Conservation (phyloP, 2,797 vertebrate genomes). For the Urosaurus nigricauda region DNA sequence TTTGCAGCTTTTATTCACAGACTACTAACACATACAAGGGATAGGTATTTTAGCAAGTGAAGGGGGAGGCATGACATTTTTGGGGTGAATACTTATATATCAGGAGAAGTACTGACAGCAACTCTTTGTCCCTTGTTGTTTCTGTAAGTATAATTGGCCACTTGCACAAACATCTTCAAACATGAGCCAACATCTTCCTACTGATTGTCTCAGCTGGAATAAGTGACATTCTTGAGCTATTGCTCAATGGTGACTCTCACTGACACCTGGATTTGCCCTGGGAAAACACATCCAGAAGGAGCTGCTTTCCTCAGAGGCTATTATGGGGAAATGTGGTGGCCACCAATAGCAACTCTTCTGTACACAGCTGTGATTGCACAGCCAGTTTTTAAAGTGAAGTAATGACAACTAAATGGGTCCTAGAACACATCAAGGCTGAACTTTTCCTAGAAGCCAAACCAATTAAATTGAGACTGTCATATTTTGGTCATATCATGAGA, state of each 20-base stretch:
- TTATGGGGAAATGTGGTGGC: background rate
- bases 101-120: background rate
- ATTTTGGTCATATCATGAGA: too few species aligned
- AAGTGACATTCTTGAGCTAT: background rate
- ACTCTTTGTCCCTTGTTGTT: background rate
- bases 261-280: background rate
- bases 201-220: too few species aligned
- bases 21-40: background rate
- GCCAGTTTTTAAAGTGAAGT: background rate
- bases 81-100: background rate
- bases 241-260: background rate
- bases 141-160: background rate
- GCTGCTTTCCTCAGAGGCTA: background rate
- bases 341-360: background rate
- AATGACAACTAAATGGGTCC: too few species aligned
- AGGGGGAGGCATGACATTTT: background rate
- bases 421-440: too few species aligned
- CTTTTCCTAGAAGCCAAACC: too few species aligned
- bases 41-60: background rate
- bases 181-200: background rate
- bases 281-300: background rate
- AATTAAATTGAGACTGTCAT: too few species aligned
- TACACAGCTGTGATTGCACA: background rate
- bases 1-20: background rate
- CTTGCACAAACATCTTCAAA: background rate